phyloP scores from a whole-genome alignment of 2,113 vertebrate species.

The Gambusia affinis region DNA sequence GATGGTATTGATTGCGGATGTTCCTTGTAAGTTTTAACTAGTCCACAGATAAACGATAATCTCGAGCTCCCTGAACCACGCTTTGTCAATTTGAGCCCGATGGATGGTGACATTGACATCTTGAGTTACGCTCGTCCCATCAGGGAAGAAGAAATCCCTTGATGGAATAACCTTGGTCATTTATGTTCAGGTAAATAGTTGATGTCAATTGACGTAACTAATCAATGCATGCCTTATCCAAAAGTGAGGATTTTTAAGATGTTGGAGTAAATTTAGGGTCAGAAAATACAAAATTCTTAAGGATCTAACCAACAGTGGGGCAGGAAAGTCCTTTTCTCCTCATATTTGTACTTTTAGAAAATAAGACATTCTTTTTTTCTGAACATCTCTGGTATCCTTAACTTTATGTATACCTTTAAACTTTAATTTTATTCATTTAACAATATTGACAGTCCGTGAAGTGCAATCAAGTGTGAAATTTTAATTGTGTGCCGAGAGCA shows the following conservation, averaged over 20 bases:
- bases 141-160: no score
- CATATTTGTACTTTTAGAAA: constrained; percentile 5
- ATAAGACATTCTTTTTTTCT: constrained; percentile 9
- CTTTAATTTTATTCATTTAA: constrained; percentile 56
- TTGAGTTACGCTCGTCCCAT: no score
- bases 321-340: not conserved
- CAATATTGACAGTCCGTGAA: constrained; percentile 64
- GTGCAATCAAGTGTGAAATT: constrained; percentile 71
- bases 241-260: not conserved
- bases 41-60: no score
- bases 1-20: no score
- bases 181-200: no score
- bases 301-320: not conserved
- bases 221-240: no score
- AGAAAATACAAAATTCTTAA: not conserved
- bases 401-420: constrained; percentile 56
- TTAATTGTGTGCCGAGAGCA: constrained; percentile 74
- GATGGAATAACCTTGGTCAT: no score
- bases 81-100: no score
- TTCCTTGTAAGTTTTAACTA: no score
- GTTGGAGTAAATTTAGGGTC: not conserved
- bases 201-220: no score
- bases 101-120: no score
- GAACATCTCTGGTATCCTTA: constrained; percentile 34
- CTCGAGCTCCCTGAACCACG: no score